phyloP scores from a whole-genome alignment of 1,140 invertebrate genomes.

The Trichogramma pretiosum region DNA sequence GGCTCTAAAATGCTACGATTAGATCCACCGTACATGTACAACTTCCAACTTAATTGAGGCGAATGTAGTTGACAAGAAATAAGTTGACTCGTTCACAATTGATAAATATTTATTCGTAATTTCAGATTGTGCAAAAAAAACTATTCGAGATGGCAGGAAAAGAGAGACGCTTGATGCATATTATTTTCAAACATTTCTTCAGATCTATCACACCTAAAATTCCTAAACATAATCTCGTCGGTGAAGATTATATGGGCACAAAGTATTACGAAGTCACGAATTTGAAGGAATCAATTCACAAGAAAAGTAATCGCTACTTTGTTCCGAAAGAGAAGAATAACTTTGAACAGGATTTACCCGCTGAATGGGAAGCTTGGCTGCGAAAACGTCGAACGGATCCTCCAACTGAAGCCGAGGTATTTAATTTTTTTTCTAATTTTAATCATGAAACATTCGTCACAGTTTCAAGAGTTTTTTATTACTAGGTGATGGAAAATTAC shows the following conservation, averaged over 20 bases:
- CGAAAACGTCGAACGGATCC: constrained; percentile 57
- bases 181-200: constrained; percentile 51
- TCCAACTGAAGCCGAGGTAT: constrained; percentile 64
- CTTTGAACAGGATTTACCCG: constrained; percentile 63
- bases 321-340: constrained; percentile 52
- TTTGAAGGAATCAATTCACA: constrained; percentile 49
- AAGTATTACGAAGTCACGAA: constrained; percentile 70
- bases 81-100: too few relatives aligned
- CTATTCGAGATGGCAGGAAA: constrained; percentile 25
- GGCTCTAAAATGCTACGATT: too few relatives aligned
- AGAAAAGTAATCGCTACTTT: constrained; percentile 61
- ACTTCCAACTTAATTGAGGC: not conserved
- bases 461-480: not conserved
- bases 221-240: constrained; percentile 40
- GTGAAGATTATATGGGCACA: constrained; percentile 70
- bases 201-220: constrained; percentile 50
- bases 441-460: too few relatives aligned
- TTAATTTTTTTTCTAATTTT: not conserved
- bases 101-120: too few relatives aligned
- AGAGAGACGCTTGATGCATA: constrained; percentile 32
- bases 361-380: constrained; percentile 80
- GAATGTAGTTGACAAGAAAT: not conserved
- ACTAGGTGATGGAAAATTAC: constrained; percentile 48
- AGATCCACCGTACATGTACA: not conserved
- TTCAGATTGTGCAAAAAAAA: not conserved